A percentile compares a stretch with the other conserved stretches of the same genome.
These are phyloP conservation scores for Agrilus biguttatus DNA, from an alignment of 2,888 invertebrate genomes.

Conservation along the genomic window DNA sequence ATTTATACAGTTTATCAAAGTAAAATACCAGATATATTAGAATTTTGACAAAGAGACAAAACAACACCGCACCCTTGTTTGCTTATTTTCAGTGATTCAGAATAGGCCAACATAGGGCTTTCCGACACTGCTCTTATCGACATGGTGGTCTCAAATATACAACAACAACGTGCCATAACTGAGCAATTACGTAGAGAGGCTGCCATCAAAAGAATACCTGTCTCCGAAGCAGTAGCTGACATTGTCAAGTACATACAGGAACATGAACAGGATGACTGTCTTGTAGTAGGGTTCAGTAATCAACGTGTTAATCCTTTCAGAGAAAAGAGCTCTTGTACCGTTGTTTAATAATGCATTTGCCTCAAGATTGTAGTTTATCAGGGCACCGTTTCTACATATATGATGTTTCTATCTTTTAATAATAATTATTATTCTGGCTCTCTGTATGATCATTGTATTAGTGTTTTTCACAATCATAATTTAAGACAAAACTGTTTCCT, in stretches of 20 bases:
- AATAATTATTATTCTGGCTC: no score
- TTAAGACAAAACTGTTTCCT: no score
- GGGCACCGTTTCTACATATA: neutral
- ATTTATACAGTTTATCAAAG: neutral
- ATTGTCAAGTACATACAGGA: slow-evolving; percentile 83
- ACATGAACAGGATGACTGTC: slow-evolving; percentile 85
- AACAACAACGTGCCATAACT: slow-evolving; percentile 86
- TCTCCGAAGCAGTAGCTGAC: slow-evolving; percentile 82
- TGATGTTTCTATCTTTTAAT: no score
- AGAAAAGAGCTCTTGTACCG: slow-evolving; percentile 78
- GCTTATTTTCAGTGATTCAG: slow-evolving; percentile 8
- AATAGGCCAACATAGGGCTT: slow-evolving; percentile 61
- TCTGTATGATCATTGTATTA: no score
- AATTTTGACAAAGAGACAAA: neutral
- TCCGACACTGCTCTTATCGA: slow-evolving; percentile 82
- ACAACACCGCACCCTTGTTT: slow-evolving; percentile 4
- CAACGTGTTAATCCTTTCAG: slow-evolving; percentile 93
- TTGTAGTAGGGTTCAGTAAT: slow-evolving; percentile 84
- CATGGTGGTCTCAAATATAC: slow-evolving; percentile 86
- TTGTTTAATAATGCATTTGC: slow-evolving; percentile 44
- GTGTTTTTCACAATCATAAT: no score
- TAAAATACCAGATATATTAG: neutral
- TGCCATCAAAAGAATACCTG: slow-evolving; percentile 69
- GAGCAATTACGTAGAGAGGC: slow-evolving; percentile 89
- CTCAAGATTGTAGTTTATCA: neutral